phyloP scores from a whole-genome alignment of 1,140 invertebrate species.

The Pomacea maculata region DNA sequence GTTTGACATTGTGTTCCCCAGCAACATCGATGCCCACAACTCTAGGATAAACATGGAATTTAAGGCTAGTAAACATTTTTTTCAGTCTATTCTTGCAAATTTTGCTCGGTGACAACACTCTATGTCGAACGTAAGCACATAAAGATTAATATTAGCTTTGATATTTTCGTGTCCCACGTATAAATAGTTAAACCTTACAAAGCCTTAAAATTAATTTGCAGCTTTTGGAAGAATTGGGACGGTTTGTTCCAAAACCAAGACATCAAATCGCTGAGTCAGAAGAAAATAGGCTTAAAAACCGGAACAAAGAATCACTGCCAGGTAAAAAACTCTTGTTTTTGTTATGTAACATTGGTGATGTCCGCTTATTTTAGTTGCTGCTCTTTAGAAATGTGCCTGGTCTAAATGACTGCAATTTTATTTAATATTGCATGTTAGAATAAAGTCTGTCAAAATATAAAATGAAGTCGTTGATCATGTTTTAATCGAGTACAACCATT shows the following conservation, averaged over 20 bases:
- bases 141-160: no score
- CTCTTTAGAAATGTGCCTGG: background rate
- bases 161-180: no score
- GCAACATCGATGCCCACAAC: background rate
- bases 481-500: background rate
- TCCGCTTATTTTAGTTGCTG: background rate
- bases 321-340: background rate
- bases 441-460: no score
- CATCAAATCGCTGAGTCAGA: background rate
- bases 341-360: background rate
- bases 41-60: background rate
- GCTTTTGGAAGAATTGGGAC: background rate
- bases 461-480: background rate
- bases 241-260: background rate
- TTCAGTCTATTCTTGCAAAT: no score
- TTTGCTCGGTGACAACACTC: accelerated
- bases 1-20: background rate
- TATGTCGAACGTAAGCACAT: no score
- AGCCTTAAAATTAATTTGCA: background rate
- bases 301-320: background rate
- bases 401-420: background rate
- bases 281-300: slow-evolving; percentile 10
- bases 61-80: background rate
- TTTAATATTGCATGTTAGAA: accelerated
- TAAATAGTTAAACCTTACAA: no score